Evolutionary conservation across 2,888 invertebrate species (phyloP).

Genomic region (Chironomus tentans): DNA sequence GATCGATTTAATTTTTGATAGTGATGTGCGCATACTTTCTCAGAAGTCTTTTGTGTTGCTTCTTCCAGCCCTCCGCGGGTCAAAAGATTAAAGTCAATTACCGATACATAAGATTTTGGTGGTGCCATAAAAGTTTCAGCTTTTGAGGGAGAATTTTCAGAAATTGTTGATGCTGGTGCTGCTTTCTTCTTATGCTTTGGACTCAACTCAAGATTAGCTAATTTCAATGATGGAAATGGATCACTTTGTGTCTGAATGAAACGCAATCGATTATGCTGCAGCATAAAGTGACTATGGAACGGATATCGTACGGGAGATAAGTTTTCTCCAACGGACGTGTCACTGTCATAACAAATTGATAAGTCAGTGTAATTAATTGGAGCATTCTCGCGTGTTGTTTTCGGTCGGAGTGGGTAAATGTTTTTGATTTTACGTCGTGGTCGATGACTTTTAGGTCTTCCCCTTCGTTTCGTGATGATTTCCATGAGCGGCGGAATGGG

Average conservation of each 20-base stretch:
- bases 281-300: constrained; percentile 23
- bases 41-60: constrained; percentile 34
- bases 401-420: constrained; percentile 40
- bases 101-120: constrained; percentile 56
- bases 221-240: constrained; percentile 32
- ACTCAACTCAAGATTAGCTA: constrained; percentile 33
- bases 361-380: constrained; percentile 48
- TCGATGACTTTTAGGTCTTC: constrained; percentile 39
- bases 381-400: constrained; percentile 45
- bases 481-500: constrained; percentile 44
- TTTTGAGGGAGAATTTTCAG: neutral
- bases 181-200: constrained; percentile 1
- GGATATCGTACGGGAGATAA: constrained; percentile 38
- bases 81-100: constrained; percentile 63
- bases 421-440: constrained; percentile 33
- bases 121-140: constrained; percentile 39
- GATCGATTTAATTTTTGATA: neutral
- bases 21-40: constrained; percentile 22
- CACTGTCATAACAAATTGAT: constrained; percentile 47
- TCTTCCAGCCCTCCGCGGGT: constrained; percentile 51
- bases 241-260: neutral
- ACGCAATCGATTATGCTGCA: constrained; percentile 13
- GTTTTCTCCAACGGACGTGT: constrained; percentile 42
- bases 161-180: neutral
- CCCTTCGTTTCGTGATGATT: constrained; percentile 36